phyloP scores from a whole-genome alignment of 2,888 invertebrate species.

The Sphecodes monilicornis region DNA sequence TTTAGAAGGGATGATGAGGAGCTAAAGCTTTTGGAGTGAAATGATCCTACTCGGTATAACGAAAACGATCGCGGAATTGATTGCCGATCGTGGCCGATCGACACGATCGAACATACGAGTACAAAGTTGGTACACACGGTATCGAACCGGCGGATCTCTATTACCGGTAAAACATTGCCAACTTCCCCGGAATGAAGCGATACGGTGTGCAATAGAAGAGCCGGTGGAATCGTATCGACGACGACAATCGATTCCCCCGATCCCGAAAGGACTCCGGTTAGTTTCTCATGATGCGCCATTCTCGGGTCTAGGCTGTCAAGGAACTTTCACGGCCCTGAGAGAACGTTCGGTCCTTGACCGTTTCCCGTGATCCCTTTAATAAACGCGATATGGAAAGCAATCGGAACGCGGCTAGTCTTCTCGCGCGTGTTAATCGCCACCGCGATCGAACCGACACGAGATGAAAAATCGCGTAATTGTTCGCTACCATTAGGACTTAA shows the following conservation, averaged over 20 bases:
- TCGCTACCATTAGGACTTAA: slow-evolving; percentile 35
- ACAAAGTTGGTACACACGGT: slow-evolving; percentile 46
- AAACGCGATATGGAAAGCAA: slow-evolving; percentile 56
- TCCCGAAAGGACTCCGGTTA: slow-evolving; percentile 60
- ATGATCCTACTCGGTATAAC: not conserved
- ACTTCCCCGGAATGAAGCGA: slow-evolving; percentile 36
- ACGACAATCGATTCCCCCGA: slow-evolving; percentile 68
- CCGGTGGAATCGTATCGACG: slow-evolving; percentile 71
- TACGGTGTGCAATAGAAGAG: slow-evolving; percentile 64
- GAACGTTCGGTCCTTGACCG: slow-evolving; percentile 69
- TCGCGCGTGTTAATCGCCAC: slow-evolving; percentile 30
- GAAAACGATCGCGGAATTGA: slow-evolving; percentile 30
- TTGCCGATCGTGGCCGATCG: slow-evolving; percentile 32
- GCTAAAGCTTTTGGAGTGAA: not conserved
- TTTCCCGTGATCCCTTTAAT: slow-evolving; percentile 69
- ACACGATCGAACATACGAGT: slow-evolving; percentile 39
- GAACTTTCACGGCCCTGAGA: slow-evolving; percentile 71
- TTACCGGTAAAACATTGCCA: slow-evolving; percentile 39
- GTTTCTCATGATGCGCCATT: slow-evolving; percentile 69
- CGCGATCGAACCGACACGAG: slow-evolving; percentile 30
- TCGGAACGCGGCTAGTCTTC: slow-evolving; percentile 38
- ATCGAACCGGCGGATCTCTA: slow-evolving; percentile 51
- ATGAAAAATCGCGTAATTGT: slow-evolving; percentile 49
- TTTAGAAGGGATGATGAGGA: not conserved
- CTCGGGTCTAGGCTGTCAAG: slow-evolving; percentile 53